These are phyloP conservation scores for Neria commutata DNA, from an alignment of 2,888 invertebrate genomes.

Conservation along the genomic window DNA sequence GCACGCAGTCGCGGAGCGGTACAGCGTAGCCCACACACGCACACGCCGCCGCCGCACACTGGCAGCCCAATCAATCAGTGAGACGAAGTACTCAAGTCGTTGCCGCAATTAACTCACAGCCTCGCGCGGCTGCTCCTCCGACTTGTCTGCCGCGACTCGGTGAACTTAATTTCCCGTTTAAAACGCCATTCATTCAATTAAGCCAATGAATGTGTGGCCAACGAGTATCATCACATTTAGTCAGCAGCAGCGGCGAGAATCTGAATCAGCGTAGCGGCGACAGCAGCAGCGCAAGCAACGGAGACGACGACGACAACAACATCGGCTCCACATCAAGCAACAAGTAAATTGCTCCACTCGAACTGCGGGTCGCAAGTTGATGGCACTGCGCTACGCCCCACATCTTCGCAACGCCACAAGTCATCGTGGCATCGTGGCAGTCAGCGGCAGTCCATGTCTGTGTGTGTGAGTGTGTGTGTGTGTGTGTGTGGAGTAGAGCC, in stretches of 20 bases:
- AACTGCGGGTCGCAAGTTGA: conserved; percentile 22
- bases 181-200: conserved; percentile 60
- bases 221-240: conserved; percentile 13
- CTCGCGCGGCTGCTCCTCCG: conserved; percentile 37
- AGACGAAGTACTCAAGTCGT: background rate
- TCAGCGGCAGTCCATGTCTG: conserved; percentile 33
- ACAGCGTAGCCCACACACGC: conserved; percentile 4
- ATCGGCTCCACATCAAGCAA: conserved; percentile 22
- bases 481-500: too few relatives aligned
- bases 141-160: conserved; percentile 31
- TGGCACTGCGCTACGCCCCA: background rate
- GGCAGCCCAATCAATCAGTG: conserved; percentile 9
- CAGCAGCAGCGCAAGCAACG: background rate
- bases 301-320: too few relatives aligned
- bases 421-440: conserved; percentile 25
- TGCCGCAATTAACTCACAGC: conserved; percentile 26
- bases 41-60: conserved; percentile 7
- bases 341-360: conserved; percentile 13
- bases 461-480: too few relatives aligned
- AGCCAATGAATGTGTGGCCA: conserved; percentile 57
- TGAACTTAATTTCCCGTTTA: conserved; percentile 57
- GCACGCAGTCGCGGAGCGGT: conserved; percentile 10
- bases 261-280: background rate
- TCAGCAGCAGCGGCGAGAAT: background rate
- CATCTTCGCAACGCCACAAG: conserved; percentile 28